Percentiles rank a stretch among this genome's conserved stretches.
Evolutionary conservation across 2,888 invertebrate genomes (phyloP).

Genomic region (Himalopsyche tibetana): DNA sequence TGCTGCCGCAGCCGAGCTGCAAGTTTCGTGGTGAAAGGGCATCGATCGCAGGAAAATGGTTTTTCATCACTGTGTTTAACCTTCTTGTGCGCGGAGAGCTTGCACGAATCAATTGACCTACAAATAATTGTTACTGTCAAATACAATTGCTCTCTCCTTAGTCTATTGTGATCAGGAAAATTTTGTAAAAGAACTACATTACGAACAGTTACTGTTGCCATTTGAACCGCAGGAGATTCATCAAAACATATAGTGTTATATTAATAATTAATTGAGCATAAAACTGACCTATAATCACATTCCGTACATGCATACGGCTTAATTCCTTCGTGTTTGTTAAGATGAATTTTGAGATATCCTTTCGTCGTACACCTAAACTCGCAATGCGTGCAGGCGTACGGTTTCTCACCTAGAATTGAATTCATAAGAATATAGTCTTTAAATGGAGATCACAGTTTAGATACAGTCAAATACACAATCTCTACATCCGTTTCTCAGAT

Average conservation of each 20-base stretch:
- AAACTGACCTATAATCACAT: constrained; percentile 56
- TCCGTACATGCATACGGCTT: constrained; percentile 59
- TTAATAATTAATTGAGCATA: too few species aligned
- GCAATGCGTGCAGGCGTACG: constrained; percentile 57
- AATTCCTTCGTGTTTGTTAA: constrained; percentile 60
- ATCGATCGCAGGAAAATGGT: constrained; percentile 48
- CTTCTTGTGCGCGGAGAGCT: constrained; percentile 54
- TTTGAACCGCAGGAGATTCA: too few species aligned
- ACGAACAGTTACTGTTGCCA: too few species aligned
- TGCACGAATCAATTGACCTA: constrained; percentile 62
- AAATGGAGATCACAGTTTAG: too few species aligned
- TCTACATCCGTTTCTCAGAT: too few species aligned
- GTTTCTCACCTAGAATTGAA: constrained; percentile 58
- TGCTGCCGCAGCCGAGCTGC: constrained; percentile 46
- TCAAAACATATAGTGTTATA: too few species aligned
- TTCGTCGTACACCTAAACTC: constrained; percentile 58
- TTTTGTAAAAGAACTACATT: too few species aligned
- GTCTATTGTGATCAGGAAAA: too few species aligned
- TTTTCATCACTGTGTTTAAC: constrained; percentile 49
- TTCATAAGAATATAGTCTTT: neutral
- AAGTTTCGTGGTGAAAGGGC: constrained; percentile 48
- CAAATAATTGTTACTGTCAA: neutral
- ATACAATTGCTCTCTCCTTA: too few species aligned
- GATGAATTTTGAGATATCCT: constrained; percentile 62
- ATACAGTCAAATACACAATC: too few species aligned